These are phyloP conservation scores for Empis stercorea DNA, from an alignment of 2,888 invertebrate genomes.

Conservation along the genomic window DNA sequence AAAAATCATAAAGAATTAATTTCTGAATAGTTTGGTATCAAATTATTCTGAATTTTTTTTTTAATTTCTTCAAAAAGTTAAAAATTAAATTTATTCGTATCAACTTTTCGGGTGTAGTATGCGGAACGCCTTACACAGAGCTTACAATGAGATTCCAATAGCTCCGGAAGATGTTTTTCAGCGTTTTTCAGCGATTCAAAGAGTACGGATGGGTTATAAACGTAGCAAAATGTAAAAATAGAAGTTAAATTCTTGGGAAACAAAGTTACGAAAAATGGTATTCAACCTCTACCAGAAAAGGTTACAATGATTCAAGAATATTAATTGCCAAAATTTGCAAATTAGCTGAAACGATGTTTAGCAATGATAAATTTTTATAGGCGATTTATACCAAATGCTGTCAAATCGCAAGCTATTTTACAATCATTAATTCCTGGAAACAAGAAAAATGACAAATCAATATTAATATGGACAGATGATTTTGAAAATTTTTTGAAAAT, in stretches of 20 bases:
- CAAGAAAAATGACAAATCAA: constrained; percentile 9
- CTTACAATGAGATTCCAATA: too few relatives aligned
- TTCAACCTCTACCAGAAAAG: constrained; percentile 21
- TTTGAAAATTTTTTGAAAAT: not conserved
- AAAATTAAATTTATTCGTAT: too few relatives aligned
- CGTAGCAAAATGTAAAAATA: constrained; percentile 22
- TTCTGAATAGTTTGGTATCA: too few relatives aligned
- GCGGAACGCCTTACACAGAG: too few relatives aligned
- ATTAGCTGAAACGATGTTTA: constrained; percentile 21
- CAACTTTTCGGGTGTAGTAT: too few relatives aligned
- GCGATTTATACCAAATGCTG: constrained; percentile 18
- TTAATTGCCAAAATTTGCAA: constrained; percentile 18
- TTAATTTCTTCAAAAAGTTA: too few relatives aligned
- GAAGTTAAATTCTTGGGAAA: constrained; percentile 3
- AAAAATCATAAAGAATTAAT: too few relatives aligned
- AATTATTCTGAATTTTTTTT: too few relatives aligned
- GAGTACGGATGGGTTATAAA: constrained; percentile 16
- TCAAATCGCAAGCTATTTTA: constrained; percentile 3
- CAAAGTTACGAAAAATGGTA: constrained; percentile 15
- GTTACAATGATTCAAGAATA: constrained; percentile 20
- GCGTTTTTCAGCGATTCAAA: constrained; percentile 14
- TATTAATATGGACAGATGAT: constrained; percentile 5
- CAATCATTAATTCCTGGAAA: constrained; percentile 2
- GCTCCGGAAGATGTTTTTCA: too few relatives aligned
- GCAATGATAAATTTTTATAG: constrained; percentile 28